Conservation (phyloP, 2,888 invertebrate species). For the Cinara cedri region DNA sequence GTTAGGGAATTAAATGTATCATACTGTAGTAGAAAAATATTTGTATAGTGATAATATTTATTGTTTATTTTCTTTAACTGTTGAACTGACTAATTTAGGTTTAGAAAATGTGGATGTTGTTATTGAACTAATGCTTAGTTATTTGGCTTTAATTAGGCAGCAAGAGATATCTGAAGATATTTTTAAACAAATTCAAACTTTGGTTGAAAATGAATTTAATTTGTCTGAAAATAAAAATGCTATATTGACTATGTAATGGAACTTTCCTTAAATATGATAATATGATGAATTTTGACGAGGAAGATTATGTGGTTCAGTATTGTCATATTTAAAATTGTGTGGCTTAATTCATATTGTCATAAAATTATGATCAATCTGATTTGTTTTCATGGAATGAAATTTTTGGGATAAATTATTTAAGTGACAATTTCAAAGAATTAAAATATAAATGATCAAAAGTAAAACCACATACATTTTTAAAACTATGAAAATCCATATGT, state of each 20-base stretch:
- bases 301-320: constrained; percentile 76
- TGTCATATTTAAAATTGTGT: constrained; percentile 77
- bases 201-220: constrained; percentile 72
- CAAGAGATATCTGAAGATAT: constrained; percentile 74
- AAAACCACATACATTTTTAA: constrained; percentile 68
- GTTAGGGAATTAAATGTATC: constrained; percentile 71
- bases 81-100: constrained; percentile 75
- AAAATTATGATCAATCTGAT: constrained; percentile 65
- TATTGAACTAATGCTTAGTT: constrained; percentile 78
- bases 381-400: constrained; percentile 68
- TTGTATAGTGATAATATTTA: constrained; percentile 80
- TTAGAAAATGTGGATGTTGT: constrained; percentile 76
- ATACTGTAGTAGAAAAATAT: constrained; percentile 73
- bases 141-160: constrained; percentile 74
- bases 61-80: constrained; percentile 69
- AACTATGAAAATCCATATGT: constrained; percentile 77
- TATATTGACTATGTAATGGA: constrained; percentile 79
- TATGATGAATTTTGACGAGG: constrained; percentile 81
- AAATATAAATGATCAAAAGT: constrained; percentile 70
- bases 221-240: constrained; percentile 74
- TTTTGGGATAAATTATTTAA: constrained; percentile 81
- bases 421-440: constrained; percentile 73
- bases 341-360: constrained; percentile 75
- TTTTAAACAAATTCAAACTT: constrained; percentile 75
- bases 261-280: constrained; percentile 75